Conservation (phyloP, 2,113 vertebrate genomes). For the Corydoras sp. region DNA sequence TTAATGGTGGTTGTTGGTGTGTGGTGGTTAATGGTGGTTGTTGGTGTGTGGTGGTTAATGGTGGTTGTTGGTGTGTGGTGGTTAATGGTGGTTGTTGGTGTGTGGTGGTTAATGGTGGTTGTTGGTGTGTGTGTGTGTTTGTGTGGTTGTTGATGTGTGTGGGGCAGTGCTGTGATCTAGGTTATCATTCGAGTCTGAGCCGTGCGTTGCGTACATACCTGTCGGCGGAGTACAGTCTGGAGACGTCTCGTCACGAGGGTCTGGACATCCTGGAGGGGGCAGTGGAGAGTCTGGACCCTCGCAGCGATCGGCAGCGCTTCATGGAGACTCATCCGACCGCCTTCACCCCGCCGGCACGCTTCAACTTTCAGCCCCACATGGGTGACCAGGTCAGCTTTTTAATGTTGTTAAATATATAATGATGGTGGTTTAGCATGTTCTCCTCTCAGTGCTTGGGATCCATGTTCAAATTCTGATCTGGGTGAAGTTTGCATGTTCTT, state of each 20-base stretch:
- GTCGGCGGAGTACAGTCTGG: slow-evolving; percentile 94
- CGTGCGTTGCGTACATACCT: slow-evolving; percentile 92
- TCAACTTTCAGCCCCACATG: slow-evolving; percentile 94
- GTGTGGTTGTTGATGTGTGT: slow-evolving; percentile 7
- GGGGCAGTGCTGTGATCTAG: slow-evolving; percentile 92
- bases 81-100: too few relatives aligned
- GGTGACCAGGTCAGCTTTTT: slow-evolving; percentile 80
- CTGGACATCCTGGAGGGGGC: slow-evolving; percentile 97
- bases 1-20: too few relatives aligned
- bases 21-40: too few relatives aligned
- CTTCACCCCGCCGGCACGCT: slow-evolving; percentile 91
- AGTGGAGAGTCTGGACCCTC: slow-evolving; percentile 91
- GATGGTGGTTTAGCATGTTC: too few relatives aligned
- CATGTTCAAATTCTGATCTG: too few relatives aligned
- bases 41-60: too few relatives aligned
- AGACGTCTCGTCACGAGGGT: slow-evolving; percentile 91
- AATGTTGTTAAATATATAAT: slow-evolving; percentile 41
- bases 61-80: too few relatives aligned
- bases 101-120: slow-evolving; percentile 21
- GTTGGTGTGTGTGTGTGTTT: slow-evolving; percentile 20
- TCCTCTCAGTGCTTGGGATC: too few relatives aligned
- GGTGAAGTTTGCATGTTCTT: too few relatives aligned
- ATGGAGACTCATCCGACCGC: slow-evolving; percentile 94
- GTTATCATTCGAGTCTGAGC: slow-evolving; percentile 95
- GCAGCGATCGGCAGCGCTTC: slow-evolving; percentile 91